A percentile compares a stretch with the other conserved stretches of the same genome.
Conservation (phyloP, 2,113 vertebrate species). For the Perccottus glenii region DNA sequence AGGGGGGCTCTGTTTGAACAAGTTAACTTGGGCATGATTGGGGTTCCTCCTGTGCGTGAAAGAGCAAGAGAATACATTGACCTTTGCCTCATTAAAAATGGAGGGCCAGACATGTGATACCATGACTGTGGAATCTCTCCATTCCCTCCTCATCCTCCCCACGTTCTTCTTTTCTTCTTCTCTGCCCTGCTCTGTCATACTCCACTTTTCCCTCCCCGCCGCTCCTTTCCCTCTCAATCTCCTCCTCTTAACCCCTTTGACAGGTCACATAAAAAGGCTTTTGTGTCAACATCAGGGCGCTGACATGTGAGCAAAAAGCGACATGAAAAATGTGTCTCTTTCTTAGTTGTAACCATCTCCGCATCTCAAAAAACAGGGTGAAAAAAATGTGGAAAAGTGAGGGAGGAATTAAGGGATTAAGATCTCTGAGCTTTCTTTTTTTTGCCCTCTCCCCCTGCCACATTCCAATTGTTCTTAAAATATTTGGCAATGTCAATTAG, state of each 20-base stretch:
- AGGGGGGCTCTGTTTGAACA: conserved; percentile 75
- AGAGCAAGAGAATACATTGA: conserved; percentile 91
- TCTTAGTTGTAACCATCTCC: conserved; percentile 78
- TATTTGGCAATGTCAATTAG: conserved; percentile 99
- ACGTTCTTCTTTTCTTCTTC: conserved; percentile 26
- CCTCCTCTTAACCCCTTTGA: conserved; percentile 84
- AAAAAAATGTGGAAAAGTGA: conserved; percentile 36
- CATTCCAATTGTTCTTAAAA: conserved; percentile 99
- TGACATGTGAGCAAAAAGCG: conserved; percentile 83
- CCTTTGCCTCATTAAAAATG: conserved; percentile 94
- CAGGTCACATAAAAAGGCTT: conserved; percentile 86
- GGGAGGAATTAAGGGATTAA: conserved; percentile 95
- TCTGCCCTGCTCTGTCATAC: conserved; percentile 42
- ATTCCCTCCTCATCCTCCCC: conserved; percentile 30
- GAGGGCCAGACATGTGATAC: conserved; percentile 85
- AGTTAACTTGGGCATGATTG: conserved; percentile 92
- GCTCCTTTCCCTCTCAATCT: conserved; percentile 63
- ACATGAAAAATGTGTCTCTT: conserved; percentile 83
- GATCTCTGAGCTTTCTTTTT: conserved; percentile 88
- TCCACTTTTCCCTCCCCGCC: conserved; percentile 25
- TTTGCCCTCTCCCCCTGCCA: conserved; percentile 82
- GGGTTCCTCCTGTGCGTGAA: conserved; percentile 87
- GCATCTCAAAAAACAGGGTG: conserved; percentile 61
- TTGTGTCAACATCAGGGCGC: conserved; percentile 81
- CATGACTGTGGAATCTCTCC: conserved; percentile 73